phyloP scores from a whole-genome alignment of 2,797 vertebrate species.

The Melanotaenia maccullochi region DNA sequence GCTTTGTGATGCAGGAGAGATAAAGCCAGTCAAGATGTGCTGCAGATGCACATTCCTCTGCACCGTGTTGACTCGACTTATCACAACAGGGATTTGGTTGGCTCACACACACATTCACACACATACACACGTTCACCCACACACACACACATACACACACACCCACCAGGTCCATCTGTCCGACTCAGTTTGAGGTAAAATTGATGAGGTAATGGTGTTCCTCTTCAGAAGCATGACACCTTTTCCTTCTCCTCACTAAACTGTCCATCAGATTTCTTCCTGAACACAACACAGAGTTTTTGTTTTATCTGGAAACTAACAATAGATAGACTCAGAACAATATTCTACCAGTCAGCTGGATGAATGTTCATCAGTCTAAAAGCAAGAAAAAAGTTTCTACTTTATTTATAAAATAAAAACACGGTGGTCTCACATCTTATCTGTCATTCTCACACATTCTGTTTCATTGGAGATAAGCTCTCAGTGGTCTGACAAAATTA shows the following conservation, averaged over 20 bases:
- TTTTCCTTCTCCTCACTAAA: conserved; percentile 26
- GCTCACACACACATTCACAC: conserved; percentile 33
- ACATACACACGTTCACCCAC: conserved; percentile 8
- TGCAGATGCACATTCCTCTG: conserved; percentile 74
- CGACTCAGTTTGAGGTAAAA: conserved; percentile 53
- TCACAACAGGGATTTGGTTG: conserved; percentile 74
- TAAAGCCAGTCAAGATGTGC: conserved; percentile 49
- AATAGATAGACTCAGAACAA: not conserved
- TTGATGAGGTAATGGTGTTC: conserved; percentile 77
- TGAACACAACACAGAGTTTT: not conserved
- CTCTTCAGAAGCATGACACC: conserved; percentile 44
- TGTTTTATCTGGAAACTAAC: not conserved
- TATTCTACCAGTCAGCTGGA: not conserved
- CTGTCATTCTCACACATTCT: too few species aligned
- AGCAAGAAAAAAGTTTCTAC: not conserved
- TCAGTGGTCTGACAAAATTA: not conserved
- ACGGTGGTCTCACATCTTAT: too few species aligned
- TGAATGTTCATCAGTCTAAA: not conserved
- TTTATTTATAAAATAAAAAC: not conserved
- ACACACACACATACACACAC: conserved; percentile 14
- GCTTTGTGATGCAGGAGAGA: conserved; percentile 16
- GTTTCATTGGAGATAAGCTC: too few species aligned
- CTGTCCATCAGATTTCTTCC: conserved; percentile 24
- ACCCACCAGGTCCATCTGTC: conserved; percentile 60
- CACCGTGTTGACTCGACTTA: conserved; percentile 58